Base-by-base conservation (phyloP, 2,113 vertebrate species). In the Cranoglanis bouderius region DNA sequence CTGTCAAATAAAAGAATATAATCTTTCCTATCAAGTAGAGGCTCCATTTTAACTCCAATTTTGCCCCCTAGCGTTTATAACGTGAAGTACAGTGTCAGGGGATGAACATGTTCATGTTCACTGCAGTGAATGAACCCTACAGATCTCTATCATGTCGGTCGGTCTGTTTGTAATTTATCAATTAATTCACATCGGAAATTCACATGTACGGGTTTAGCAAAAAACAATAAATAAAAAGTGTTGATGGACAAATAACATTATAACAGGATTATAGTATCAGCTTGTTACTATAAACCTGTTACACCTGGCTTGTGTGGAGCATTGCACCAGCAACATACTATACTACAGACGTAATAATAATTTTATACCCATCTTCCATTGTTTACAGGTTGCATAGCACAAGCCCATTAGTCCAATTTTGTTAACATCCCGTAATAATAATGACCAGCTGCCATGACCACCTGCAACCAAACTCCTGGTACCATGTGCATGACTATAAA, bases 61-160 rank as follows among this genome's bases (percentile, higher is more conserved):
- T 67, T 10, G 87, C 35, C 93, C 65, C 87, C 95, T 94, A 26
- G 87, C 91, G 94, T 85, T 89, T 40, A 55, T 55, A 61, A 46
- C 12, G 0, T 53, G 32, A 49, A 78, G 6, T 21, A 57, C 3
- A 35, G 18, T 16, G 9, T 40, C 7, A 14, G 40, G 4, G 24
- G 21, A 26, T 77, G 10, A 77, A 46, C 24, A 49, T 49, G 46
- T 49, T 10, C 46, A 1, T 49, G 46, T 10, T 49, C 46, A 49
- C 46, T 49, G 9, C 46, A 77, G 40, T 29, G n/a, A 55, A 35
- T 53, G 13, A 80, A 51, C 26, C 19, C 29, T 18, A n/a, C 29
- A 32, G 43, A 3, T 53, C 14, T 81, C 18, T n/a, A 6, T 8
- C 55, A 35, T 55, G 40, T 24, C 51, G 16, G 67, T 8, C 38